These are phyloP conservation scores for Scaptomyza flava DNA, from an alignment of 2,888 invertebrate species.

Conservation along the genomic window DNA sequence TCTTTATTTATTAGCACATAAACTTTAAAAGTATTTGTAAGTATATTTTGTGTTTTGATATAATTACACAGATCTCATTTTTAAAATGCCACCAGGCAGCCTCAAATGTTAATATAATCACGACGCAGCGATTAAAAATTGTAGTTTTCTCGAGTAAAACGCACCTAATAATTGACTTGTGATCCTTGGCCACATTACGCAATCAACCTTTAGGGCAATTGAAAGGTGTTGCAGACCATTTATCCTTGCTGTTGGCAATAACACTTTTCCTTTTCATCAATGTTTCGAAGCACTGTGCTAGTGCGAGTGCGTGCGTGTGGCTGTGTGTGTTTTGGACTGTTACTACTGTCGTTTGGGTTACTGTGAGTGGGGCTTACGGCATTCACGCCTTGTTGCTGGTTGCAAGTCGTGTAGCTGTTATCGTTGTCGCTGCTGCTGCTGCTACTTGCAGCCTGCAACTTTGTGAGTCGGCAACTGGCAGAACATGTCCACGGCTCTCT, in stretches of 20 bases:
- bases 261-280: conserved; percentile 44
- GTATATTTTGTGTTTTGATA: too few species aligned
- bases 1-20: too few species aligned
- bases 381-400: conserved; percentile 71
- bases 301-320: conserved; percentile 1
- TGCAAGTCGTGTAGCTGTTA: conserved; percentile 54
- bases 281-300: conserved; percentile 40
- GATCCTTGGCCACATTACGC: conserved; percentile 9
- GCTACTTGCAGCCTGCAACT: conserved; percentile 43
- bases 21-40: too few species aligned
- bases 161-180: neutral
- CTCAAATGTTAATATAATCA: neutral
- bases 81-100: too few species aligned
- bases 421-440: conserved; percentile 58
- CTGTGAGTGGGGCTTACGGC: conserved; percentile 61
- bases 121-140: neutral
- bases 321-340: neutral
- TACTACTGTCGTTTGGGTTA: neutral
- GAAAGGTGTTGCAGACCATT: conserved; percentile 1
- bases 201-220: conserved; percentile 2
- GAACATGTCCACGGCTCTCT: conserved; percentile 62
- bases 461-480: conserved; percentile 55
- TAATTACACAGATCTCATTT: too few species aligned
- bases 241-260: conserved; percentile 11
- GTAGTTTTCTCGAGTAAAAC: neutral